Evolutionary conservation across 2,888 invertebrate genomes (phyloP).

Genomic region (Leptopilina drosophilae): DNA sequence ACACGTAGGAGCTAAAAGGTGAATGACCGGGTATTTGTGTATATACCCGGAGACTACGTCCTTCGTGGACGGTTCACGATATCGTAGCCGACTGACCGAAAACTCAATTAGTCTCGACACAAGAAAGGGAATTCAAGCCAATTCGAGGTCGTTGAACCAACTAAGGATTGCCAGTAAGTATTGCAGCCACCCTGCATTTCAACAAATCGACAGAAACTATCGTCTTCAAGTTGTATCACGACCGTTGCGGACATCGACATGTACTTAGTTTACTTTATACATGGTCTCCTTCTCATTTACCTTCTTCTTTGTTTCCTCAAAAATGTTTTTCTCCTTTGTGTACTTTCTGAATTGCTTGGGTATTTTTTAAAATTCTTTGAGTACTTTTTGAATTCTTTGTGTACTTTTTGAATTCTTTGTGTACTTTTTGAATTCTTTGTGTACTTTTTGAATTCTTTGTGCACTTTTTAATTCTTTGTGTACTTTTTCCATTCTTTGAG

Average conservation of each 20-base stretch:
- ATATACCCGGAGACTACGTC: conserved; percentile 61
- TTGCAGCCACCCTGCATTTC: conserved; percentile 41
- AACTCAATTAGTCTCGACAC: conserved; percentile 64
- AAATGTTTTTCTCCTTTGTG: not conserved
- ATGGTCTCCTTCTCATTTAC: conserved; percentile 19
- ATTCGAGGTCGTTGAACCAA: conserved; percentile 60
- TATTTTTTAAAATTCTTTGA: not conserved
- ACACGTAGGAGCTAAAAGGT: conserved; percentile 63
- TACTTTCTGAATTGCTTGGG: too few species aligned
- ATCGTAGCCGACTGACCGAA: conserved; percentile 70
- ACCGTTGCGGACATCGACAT: conserved; percentile 35
- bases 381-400: too few species aligned
- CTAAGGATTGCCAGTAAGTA: conserved; percentile 43
- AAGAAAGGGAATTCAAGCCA: conserved; percentile 59
- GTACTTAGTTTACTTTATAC: conserved; percentile 17
- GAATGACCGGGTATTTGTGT: conserved; percentile 73
- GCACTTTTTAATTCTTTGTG: too few species aligned
- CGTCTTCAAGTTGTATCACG: conserved; percentile 33
- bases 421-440: too few species aligned
- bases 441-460: too few species aligned
- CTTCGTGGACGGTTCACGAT: conserved; percentile 60
- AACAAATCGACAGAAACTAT: conserved; percentile 31
- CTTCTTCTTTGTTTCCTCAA: not conserved
- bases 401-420: too few species aligned
- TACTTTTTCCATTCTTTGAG: too few species aligned